A percentile compares a stretch with the other conserved stretches of the same genome.
Evolutionary conservation across 2,113 vertebrate species (phyloP).

Genomic region (Oryzias melastigma): DNA sequence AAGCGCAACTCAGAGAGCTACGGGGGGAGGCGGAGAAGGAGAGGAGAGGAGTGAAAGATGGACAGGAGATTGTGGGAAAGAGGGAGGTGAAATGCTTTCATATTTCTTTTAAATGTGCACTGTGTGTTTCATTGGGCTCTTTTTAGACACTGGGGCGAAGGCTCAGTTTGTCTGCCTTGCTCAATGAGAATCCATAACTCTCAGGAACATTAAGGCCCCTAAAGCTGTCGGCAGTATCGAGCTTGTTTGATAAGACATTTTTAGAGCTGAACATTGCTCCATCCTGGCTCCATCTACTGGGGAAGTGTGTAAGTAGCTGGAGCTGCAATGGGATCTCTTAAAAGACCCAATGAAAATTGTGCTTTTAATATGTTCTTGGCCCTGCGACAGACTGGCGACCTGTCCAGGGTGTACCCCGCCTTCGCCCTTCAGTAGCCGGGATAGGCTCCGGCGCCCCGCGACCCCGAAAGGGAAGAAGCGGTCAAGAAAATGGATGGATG

Average conservation of each 20-base stretch:
- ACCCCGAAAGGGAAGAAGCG: too few relatives aligned
- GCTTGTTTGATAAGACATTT: conserved; percentile 51
- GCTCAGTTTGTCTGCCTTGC: conserved; percentile 60
- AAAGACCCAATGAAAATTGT: neutral
- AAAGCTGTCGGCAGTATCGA: conserved; percentile 60
- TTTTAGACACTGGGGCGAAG: conserved; percentile 41
- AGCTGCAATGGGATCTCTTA: conserved; percentile 3
- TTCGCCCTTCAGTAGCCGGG: too few relatives aligned
- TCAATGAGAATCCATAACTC: conserved; percentile 60
- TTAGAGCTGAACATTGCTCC: conserved; percentile 28
- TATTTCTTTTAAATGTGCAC: conserved; percentile 60
- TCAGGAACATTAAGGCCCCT: conserved; percentile 55
- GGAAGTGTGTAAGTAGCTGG: conserved; percentile 15
- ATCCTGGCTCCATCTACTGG: conserved; percentile 39
- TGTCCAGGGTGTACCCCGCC: too few relatives aligned
- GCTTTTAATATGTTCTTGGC: too few relatives aligned
- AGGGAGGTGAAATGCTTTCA: conserved; percentile 61
- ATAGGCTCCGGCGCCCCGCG: too few relatives aligned
- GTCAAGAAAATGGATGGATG: too few relatives aligned
- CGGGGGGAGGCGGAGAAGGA: conserved; percentile 14
- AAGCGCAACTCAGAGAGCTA: conserved; percentile 25
- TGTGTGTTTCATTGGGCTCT: conserved; percentile 57
- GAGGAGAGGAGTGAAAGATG: conserved; percentile 28
- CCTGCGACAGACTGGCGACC: too few relatives aligned
- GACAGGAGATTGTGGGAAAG: conserved; percentile 19